Conservation (phyloP, 2,888 invertebrate species). For the Metellina segmentata region DNA sequence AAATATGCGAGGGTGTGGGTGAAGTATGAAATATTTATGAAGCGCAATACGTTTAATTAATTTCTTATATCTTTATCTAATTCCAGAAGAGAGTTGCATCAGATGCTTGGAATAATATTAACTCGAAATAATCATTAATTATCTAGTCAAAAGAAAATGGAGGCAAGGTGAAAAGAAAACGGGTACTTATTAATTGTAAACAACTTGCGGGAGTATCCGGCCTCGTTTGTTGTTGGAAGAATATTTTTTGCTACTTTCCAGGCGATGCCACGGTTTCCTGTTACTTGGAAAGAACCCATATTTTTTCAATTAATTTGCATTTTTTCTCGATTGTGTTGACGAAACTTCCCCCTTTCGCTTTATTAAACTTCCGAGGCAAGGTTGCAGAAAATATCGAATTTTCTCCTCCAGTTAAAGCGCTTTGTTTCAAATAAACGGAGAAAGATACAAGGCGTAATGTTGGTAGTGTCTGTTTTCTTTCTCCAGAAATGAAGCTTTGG, state of each 20-base stretch:
- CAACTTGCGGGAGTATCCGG: neutral
- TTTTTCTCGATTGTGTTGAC: constrained; percentile 33
- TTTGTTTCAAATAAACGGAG: constrained; percentile 35
- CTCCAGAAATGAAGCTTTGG: neutral
- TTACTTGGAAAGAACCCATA: constrained; percentile 4
- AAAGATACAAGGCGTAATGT: neutral
- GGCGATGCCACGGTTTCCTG: neutral
- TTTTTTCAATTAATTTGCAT: constrained; percentile 66
- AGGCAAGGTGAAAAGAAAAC: neutral
- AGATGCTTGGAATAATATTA: neutral
- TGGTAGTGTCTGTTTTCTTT: constrained; percentile 4
- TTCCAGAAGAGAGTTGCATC: neutral
- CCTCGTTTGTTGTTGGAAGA: neutral
- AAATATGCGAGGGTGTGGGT: neutral
- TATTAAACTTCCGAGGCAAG: constrained; percentile 43
- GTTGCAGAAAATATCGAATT: constrained; percentile 30
- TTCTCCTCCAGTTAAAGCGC: constrained; percentile 8
- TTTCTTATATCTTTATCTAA: constrained; percentile 15
- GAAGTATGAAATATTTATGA: constrained; percentile 40
- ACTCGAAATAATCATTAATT: constrained; percentile 45
- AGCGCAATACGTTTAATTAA: constrained; percentile 32
- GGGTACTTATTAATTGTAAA: constrained; percentile 52
- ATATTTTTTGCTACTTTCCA: constrained; percentile 11
- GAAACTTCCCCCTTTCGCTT: constrained; percentile 24
- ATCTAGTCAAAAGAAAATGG: constrained; percentile 31